Evolutionary conservation across 2,888 invertebrate genomes (phyloP), one percentile per base, ranked within the genome.

Genomic region (Proisotoma minuta): DNA sequence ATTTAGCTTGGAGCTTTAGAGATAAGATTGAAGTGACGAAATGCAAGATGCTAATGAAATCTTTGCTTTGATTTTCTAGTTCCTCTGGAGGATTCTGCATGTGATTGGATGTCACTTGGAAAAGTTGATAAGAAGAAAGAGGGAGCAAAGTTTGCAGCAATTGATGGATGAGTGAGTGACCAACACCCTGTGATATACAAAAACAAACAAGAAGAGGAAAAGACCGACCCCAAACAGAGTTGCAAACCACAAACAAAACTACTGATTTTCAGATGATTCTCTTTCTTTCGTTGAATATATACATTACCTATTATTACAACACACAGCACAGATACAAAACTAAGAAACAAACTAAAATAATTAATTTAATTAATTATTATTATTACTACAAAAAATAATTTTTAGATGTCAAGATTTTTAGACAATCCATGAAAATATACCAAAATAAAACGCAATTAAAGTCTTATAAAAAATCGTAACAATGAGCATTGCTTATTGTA

Each of bases 71-170:
- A 40, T 66, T 61, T 71, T 71, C 59, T 67, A 73, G 71, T 66
- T 71, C 71, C 63, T 73, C 72, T 47, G 69, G 70, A 69, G 71
- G 71, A 63, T 73, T 73, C 59, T 73, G 72, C 68, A 69, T 73
- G 69, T 73, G 71, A 69, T 71, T 67, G 68, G 68, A 71, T 63
- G 63, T 60, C 71, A 69, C 67, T 68, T 69, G 68, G n/a, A 67
- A 60, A 60, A 65, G 64, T 57, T 57, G 68, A 71, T 69, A 69
- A 68, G 68, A 64, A 62, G 57, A 60, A 58, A 63, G n/a, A n/a
- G 63, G 66, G 66, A 66, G 66, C 71, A 65, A 66, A 65, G 66
- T 66, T 65, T 65, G 59, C 66, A 69, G 8, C 34, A 34, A 8
- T 52, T 52, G 52, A 52, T 52, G 52, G 57, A 43, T 43, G 70